Evolutionary conservation across 2,888 invertebrate genomes (phyloP), one percentile per base, ranked within the genome.

Genomic region (Drosophila yooni): DNA sequence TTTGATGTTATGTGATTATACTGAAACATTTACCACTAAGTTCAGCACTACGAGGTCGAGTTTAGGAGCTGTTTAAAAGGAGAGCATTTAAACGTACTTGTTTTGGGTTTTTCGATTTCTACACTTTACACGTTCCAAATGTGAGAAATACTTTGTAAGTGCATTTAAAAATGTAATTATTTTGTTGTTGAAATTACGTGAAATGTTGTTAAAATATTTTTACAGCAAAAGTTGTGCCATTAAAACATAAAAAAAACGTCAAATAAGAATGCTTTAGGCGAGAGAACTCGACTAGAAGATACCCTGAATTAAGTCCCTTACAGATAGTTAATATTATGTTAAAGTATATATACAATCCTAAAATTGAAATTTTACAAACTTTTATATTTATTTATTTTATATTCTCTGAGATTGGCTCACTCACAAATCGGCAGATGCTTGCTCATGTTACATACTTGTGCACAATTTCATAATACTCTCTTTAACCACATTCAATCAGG

Each of bases 161-260:
- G 70, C 74, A 82, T 66, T 72, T 73, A 72, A 88, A 89, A 76
- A 77, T 76, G 87, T 86, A 90, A 90, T 90, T 86, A 86, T 83
- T 70, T 76, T 76, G 79, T 77, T 80, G 81, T 76, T 77, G 74
- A 75, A 86, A 89, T 87, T 82, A 88, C 88, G 85, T 91, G 82
- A 91, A 91, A 86, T 77, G 81, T 72, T 86, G 87, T 86, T 83
- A 77, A 86, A 76, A 74, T 81, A 70, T 80, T 78, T 89, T 85
- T 76, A 84, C 87, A 81, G 75, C 81, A 63, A 88, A 87, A 90
- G 83, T 90, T 81, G 76, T 56, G 86, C 68, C 81, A 90, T 88
- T 75, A 85, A 84, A 71, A 72, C 69, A 15, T 2, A 59, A 53
- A 43, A 56, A 62, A 54, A 64, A 63, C 21, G 60, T 59, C 13